Evolutionary conservation across 2,888 invertebrate species (phyloP), one percentile per base, ranked within the genome.

Genomic region (Theretra japonica): DNA sequence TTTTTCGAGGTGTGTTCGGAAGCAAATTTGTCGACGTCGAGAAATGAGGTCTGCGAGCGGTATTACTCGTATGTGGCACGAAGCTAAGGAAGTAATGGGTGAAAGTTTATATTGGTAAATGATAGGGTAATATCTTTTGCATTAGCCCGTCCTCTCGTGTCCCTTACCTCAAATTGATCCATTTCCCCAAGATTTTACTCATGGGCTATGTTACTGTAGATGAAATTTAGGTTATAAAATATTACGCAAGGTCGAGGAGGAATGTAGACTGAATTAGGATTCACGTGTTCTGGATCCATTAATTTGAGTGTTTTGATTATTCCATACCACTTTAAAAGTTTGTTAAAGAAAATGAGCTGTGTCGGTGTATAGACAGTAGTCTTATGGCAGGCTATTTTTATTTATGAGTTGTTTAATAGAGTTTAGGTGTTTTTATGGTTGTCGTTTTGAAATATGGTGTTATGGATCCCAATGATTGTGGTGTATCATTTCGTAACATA

Each of bases 41-140:
- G 60, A 70, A 70, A 70, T 33, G 70, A 70, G 60, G 60, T 62
- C 53, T 70, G 19, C 28, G n/a, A 62, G 23, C 60, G 50, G 60
- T 70, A 50, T 50, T 50, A 19, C 60, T 57, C 48, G 28, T 70
- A 50, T 23, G 41, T 21, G 7, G 23, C 28, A 41, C 21, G 48
- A 65, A 65, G 65, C 41, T 23, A 65, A 41, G 65, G 65, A 48
- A 65, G 48, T 65, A 48, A 48, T 65, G 65, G 65, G 65, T 48
- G 65, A 65, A 65, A 65, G 65, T 62, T 62, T 65, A 65, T 65
- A 65, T 65, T 65, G 65, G 23, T 48, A 48, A 65, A 65, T 65
- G 48, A 41, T 41, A 53, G 65, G 65, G 65, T 65, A 48, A 65
- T 65, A 62, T 41, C 41, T 48, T 48, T 65, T 65, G 48, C 65